A percentile compares a stretch with the other conserved stretches of the same genome.
These are phyloP conservation scores for Dorcus hopei DNA, from an alignment of 2,888 invertebrate genomes.

Conservation along the genomic window DNA sequence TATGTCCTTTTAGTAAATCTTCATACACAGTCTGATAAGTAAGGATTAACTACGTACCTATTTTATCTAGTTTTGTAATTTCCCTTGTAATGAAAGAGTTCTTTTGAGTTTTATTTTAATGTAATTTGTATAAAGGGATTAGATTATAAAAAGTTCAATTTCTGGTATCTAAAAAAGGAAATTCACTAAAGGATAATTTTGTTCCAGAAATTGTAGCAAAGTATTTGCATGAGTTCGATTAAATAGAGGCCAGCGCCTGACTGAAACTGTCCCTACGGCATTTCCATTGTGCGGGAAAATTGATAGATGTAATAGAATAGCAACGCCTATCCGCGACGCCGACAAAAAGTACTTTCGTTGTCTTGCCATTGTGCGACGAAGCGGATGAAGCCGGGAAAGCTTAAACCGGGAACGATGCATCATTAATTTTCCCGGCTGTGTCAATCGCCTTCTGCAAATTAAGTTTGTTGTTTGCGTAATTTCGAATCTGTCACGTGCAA, in stretches of 20 bases:
- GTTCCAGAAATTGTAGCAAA: too few species aligned
- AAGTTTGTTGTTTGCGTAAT: conserved; percentile 23
- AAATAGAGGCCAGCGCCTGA: too few species aligned
- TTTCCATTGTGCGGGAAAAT: background rate
- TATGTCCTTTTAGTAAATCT: too few species aligned
- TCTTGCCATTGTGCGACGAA: background rate
- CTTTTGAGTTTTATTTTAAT: background rate
- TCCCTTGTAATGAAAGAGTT: too few species aligned
- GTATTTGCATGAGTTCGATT: too few species aligned
- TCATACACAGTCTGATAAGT: too few species aligned
- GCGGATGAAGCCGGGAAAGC: conserved; percentile 24
- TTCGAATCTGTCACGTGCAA: conserved; percentile 1
- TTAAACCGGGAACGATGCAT: conserved; percentile 26
- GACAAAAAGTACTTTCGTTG: background rate
- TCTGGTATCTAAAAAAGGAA: too few species aligned
- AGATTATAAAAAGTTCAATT: too few species aligned
- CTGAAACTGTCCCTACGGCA: too few species aligned
- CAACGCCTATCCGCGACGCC: background rate
- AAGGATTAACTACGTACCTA: too few species aligned
- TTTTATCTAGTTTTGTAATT: too few species aligned
- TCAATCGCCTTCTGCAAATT: conserved; percentile 27
- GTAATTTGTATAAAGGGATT: background rate
- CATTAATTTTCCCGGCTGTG: conserved; percentile 29
- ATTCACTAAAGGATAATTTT: too few species aligned
- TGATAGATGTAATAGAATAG: background rate